Conservation (phyloP, 2,113 vertebrate genomes). For the Saguinus midas region DNA sequence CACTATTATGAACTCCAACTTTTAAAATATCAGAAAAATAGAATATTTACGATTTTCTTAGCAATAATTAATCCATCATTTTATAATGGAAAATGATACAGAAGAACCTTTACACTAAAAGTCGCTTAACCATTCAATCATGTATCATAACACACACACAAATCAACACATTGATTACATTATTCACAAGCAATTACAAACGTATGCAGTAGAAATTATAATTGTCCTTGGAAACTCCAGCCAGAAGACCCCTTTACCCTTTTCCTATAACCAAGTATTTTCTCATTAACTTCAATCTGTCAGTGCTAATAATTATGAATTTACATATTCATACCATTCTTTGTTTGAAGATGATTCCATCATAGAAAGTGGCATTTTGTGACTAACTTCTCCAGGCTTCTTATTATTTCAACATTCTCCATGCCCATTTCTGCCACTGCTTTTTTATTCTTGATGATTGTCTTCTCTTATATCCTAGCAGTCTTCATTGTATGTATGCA, state of each 20-base stretch:
- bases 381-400: neutral
- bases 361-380: neutral
- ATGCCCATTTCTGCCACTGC: neutral
- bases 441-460: neutral
- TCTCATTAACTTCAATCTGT: neutral
- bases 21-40: neutral
- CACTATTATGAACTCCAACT: neutral
- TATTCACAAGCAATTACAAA: neutral
- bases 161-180: neutral
- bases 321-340: neutral
- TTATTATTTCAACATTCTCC: neutral
- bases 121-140: neutral
- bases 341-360: neutral
- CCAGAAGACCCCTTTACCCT: neutral
- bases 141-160: neutral
- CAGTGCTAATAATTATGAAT: neutral
- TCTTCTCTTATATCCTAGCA: neutral
- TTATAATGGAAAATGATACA: neutral
- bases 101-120: neutral
- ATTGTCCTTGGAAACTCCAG: neutral
- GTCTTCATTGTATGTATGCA: neutral
- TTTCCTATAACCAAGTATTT: neutral
- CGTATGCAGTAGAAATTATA: neutral
- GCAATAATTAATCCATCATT: neutral
- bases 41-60: neutral